Evolutionary conservation across 2,888 invertebrate species (phyloP).

Genomic region (Panzeria rudis): DNA sequence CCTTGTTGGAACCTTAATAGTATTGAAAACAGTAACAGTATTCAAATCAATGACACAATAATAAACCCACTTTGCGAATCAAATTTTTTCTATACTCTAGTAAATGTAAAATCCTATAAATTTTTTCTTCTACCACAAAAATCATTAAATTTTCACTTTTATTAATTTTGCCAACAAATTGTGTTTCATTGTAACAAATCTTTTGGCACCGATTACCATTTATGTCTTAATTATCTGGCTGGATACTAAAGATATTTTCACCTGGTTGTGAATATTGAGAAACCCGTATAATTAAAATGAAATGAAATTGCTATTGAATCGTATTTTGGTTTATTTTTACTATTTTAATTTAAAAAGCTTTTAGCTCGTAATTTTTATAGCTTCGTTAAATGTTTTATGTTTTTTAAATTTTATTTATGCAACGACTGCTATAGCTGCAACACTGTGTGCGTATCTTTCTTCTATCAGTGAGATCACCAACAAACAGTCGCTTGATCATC

Average conservation of each 20-base stretch:
- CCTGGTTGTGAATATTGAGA: constrained; percentile 12
- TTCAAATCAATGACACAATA: too few species aligned
- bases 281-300: constrained; percentile 40
- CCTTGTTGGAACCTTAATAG: too few species aligned
- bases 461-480: background rate
- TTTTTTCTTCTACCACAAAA: background rate
- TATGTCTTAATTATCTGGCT: constrained; percentile 59
- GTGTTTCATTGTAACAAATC: constrained; percentile 61
- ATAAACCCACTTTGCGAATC: background rate
- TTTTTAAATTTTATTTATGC: constrained; percentile 56
- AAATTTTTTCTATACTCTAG: background rate
- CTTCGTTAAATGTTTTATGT: constrained; percentile 69
- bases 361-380: constrained; percentile 69
- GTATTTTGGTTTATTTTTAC: background rate
- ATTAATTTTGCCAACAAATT: constrained; percentile 31
- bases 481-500: constrained; percentile 7
- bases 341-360: constrained; percentile 65
- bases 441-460: background rate
- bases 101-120: background rate
- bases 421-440: constrained; percentile 52
- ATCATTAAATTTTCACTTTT: background rate
- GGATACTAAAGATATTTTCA: constrained; percentile 17
- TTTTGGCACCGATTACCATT: constrained; percentile 59
- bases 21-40: too few species aligned
- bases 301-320: constrained; percentile 55